phyloP scores from a whole-genome alignment of 35 echinoderm and acorn worm species.

The Diadema setosum region DNA sequence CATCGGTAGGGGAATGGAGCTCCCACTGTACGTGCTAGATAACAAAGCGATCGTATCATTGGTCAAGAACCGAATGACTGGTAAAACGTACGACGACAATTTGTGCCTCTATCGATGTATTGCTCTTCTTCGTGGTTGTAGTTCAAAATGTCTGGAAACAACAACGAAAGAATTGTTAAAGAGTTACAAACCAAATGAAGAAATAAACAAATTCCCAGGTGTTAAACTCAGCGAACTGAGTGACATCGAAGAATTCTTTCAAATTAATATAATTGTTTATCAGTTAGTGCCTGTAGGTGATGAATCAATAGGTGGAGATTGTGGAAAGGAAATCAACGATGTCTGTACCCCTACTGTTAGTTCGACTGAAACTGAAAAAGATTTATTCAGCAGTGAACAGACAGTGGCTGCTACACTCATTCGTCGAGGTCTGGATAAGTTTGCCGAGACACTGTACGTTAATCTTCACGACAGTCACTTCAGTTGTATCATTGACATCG shows the following conservation, averaged over 20 bases:
- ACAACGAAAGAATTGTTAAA: neutral
- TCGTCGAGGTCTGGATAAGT: neutral
- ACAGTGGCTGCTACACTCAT: neutral
- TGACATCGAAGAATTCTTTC: neutral
- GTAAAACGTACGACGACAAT: neutral
- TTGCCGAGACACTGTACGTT: constrained; percentile 25
- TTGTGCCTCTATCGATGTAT: constrained; percentile 40
- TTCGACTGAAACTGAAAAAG: neutral
- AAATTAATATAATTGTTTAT: constrained; percentile 10
- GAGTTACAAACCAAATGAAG: neutral
- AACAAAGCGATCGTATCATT: neutral
- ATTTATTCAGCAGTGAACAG: neutral
- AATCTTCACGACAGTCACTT: constrained; percentile 48
- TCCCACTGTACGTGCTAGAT: neutral
- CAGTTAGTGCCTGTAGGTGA: neutral
- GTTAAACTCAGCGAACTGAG: neutral
- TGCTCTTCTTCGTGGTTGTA: neutral
- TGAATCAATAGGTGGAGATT: no score
- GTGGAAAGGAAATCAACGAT: no score
- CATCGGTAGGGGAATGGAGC: neutral
- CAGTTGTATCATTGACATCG: constrained; percentile 46
- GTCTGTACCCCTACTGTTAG: neutral
- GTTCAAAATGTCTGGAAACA: neutral
- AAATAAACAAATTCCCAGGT: neutral
- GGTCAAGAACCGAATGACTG: neutral